phyloP scores from a whole-genome alignment of 1,140 invertebrate species.

The Venturia canescens region DNA sequence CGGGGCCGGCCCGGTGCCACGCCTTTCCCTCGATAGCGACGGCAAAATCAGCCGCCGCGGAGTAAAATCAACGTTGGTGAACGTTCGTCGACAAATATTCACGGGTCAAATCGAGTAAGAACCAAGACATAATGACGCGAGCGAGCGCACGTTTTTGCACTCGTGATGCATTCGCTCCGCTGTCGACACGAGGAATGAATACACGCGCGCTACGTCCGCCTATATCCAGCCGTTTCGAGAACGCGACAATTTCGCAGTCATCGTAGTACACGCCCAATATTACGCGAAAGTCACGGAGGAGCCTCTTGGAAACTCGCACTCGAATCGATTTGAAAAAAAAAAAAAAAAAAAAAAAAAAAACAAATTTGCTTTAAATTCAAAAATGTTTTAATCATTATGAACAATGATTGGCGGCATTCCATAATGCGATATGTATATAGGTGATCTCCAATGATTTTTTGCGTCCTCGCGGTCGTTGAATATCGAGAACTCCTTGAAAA shows the following conservation, averaged over 20 bases:
- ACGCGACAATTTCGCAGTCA: constrained; percentile 9
- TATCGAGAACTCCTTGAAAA: no score
- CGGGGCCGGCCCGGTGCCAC: constrained; percentile 63
- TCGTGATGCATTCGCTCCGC: constrained; percentile 48
- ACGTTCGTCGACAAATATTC: constrained; percentile 69
- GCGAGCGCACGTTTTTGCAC: constrained; percentile 55
- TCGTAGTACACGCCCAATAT: constrained; percentile 44
- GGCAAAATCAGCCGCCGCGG: constrained; percentile 36
- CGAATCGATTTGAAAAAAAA: no score
- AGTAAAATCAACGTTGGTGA: constrained; percentile 55
- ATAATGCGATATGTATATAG: no score
- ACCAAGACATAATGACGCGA: constrained; percentile 61
- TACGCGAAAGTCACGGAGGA: no score
- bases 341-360: no score
- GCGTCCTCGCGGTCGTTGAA: no score
- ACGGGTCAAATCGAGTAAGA: constrained; percentile 66
- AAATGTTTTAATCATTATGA: no score
- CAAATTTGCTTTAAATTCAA: no score
- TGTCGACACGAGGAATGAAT: background rate
- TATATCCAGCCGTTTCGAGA: background rate
- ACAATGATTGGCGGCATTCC: no score
- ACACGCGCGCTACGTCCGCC: constrained; percentile 32
- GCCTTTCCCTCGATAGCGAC: constrained; percentile 68
- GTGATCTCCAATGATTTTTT: no score
- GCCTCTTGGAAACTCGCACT: no score